Evolutionary conservation across 2,113 vertebrate species (phyloP).

Genomic region (Chiloscyllium plagiosum): DNA sequence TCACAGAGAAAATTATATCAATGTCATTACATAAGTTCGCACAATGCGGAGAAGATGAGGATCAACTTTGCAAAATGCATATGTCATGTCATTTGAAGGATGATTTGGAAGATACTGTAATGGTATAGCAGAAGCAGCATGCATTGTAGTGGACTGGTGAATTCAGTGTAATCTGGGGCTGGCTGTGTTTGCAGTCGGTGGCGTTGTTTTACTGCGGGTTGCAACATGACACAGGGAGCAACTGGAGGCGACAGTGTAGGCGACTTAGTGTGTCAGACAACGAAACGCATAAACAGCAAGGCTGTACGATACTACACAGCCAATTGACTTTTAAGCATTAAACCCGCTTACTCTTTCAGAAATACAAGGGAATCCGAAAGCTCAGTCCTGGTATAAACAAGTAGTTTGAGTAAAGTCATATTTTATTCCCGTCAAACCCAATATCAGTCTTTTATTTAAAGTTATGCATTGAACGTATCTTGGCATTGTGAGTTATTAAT

Average conservation of each 20-base stretch:
- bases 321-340: not conserved
- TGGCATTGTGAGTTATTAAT: not conserved
- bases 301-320: not conserved
- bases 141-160: not conserved
- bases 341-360: not conserved
- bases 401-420: constrained; percentile 8
- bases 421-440: not conserved
- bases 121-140: not conserved
- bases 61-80: not conserved
- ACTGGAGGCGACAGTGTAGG: not conserved
- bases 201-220: constrained; percentile 1
- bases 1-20: not conserved
- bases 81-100: not conserved
- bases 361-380: not conserved
- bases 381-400: not conserved
- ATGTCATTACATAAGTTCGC: not conserved
- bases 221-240: not conserved
- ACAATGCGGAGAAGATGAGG: not conserved
- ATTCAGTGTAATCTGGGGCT: not conserved
- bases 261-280: not conserved
- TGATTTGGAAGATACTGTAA: too few species aligned
- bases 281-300: not conserved
- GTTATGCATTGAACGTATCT: not conserved
- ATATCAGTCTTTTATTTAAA: not conserved
- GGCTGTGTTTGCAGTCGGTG: not conserved